Evolutionary conservation across 2,113 vertebrate genomes (phyloP), one percentile per base, ranked within the genome.

Genomic region (Callopanchax toddi): DNA sequence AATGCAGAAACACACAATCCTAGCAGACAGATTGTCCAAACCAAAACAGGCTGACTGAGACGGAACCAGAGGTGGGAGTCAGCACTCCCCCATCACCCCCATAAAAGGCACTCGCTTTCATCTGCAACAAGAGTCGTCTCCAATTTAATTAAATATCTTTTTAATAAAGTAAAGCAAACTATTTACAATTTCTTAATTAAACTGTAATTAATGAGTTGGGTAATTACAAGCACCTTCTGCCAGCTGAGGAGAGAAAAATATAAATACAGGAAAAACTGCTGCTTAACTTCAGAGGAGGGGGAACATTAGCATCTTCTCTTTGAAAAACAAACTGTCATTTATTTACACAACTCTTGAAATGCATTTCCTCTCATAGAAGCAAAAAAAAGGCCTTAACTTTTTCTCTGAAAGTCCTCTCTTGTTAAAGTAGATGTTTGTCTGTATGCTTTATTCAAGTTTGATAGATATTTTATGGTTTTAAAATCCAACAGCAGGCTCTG

Each of bases 121-220:
- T 32, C 49, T 32, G 49, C 36, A 56, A 17, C 21, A 95, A 95
- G 93, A 95, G 91, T 88, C 92, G 88, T 93, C 17, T 51, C 93
- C 83, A 89, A 92, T 94, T 79, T 92, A 94, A 96, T 95, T 95
- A 96, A 95, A 95, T 94, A 95, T 92, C 72, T 87, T 87, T 87
- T 94, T 92, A 93, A 93, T 92, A 94, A 95, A 94, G 82, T 81
- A 93, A 94, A 94, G 89, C 89, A 89, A 92, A 88, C 82, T 95
- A 95, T 94, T 91, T 95, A 95, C 92, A 96, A 86, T 76, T 82
- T 92, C 87, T 94, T 88, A 92, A 87, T 91, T 93, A 89, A 92
- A 86, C 78, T 87, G 90, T 93, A 92, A 94, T 94, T 93, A 90
- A 82, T 89, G 86, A 74, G 78, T 79, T 91, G 91, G 89, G 92